Percentiles rank a stretch among this genome's conserved stretches.
phyloP scores from a whole-genome alignment of 2,888 invertebrate genomes.

The Drepana falcataria region DNA sequence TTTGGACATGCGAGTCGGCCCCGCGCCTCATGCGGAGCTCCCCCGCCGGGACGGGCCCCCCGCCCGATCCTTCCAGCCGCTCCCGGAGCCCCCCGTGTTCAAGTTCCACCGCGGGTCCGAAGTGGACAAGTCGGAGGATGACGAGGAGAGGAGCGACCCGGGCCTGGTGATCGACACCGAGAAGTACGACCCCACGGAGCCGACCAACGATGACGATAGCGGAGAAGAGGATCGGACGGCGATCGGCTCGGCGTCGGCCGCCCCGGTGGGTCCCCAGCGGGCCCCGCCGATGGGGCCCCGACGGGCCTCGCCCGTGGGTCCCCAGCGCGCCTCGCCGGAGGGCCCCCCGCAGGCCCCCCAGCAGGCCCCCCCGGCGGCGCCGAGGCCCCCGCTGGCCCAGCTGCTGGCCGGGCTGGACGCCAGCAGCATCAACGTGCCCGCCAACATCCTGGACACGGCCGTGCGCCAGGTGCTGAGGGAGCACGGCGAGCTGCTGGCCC shows the following conservation, averaged over 20 bases:
- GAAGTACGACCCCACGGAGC: slow-evolving; percentile 78
- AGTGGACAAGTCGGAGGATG: slow-evolving; percentile 64
- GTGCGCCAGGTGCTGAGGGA: slow-evolving; percentile 59
- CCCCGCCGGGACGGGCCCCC: slow-evolving; percentile 10
- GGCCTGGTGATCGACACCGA: slow-evolving; percentile 80
- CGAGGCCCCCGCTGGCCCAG: slow-evolving; percentile 5
- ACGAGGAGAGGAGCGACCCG: slow-evolving; percentile 76
- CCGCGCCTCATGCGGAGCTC: slow-evolving; percentile 19
- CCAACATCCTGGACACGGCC: slow-evolving; percentile 48
- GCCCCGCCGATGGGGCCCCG: neutral
- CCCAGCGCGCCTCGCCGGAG: neutral
- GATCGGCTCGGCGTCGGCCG: slow-evolving; percentile 1
- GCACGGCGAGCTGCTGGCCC: slow-evolving; percentile 46
- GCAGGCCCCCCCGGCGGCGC: slow-evolving; percentile 6
- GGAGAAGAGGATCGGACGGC: slow-evolving; percentile 31
- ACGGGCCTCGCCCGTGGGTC: neutral
- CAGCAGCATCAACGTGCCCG: slow-evolving; percentile 33
- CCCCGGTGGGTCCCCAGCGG: neutral
- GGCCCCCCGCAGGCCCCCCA: slow-evolving; percentile 2
- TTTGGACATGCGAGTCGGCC: slow-evolving; percentile 55
- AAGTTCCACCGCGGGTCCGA: slow-evolving; percentile 52
- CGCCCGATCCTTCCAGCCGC: slow-evolving; percentile 32
- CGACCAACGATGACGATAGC: slow-evolving; percentile 61
- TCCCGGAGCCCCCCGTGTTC: slow-evolving; percentile 56
- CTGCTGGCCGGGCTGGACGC: slow-evolving; percentile 39